These are phyloP conservation scores for Anastrepha obliqua DNA, from an alignment of 1,140 invertebrate genomes.

Conservation along the genomic window DNA sequence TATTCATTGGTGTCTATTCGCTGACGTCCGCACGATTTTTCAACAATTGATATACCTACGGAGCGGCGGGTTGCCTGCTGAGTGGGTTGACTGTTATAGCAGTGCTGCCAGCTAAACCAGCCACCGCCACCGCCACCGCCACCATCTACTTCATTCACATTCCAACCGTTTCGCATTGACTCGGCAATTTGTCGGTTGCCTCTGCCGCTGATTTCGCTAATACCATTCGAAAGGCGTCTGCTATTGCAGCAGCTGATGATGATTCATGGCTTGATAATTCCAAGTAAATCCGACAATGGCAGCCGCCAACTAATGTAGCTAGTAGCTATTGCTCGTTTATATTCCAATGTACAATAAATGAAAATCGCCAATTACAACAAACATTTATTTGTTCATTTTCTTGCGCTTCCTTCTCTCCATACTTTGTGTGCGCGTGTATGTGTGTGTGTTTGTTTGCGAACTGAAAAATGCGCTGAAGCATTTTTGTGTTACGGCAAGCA, in stretches of 20 bases:
- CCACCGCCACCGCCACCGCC: not conserved
- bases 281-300: not conserved
- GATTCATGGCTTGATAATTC: slow-evolving; percentile 19
- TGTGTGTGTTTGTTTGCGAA: not conserved
- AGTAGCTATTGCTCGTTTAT: not conserved
- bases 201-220: not conserved
- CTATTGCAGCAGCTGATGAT: slow-evolving; percentile 26
- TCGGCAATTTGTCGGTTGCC: too few relatives aligned
- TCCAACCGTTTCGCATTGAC: too few relatives aligned
- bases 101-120: not conserved
- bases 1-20: not conserved
- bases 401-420: not conserved
- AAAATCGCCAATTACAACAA: slow-evolving; percentile 4
- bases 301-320: slow-evolving; percentile 8
- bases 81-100: not conserved
- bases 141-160: not conserved
- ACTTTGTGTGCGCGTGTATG: not conserved
- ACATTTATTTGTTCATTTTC: not conserved
- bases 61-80: not conserved
- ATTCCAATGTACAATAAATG: not conserved
- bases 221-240: not conserved
- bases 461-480: not conserved
- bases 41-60: not conserved
- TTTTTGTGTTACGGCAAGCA: not conserved
- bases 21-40: not conserved